phyloP scores from a whole-genome alignment of 2,113 vertebrate species.

The Mystacornis crossleyi region DNA sequence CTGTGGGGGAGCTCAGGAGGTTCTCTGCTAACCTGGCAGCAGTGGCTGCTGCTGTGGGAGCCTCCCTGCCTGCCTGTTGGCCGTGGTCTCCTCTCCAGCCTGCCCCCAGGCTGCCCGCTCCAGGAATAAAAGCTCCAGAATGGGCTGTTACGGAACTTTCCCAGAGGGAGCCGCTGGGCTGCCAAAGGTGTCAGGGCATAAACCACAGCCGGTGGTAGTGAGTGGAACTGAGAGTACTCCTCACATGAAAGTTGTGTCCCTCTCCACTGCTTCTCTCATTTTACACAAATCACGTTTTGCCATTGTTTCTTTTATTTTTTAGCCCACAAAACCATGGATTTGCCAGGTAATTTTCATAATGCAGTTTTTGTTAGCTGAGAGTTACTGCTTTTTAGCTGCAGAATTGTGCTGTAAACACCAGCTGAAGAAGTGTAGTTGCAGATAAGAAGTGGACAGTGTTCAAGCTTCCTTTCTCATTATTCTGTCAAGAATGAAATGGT shows the following conservation, averaged over 20 bases:
- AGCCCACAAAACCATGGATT: not conserved
- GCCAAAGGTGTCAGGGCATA: fast-evolving
- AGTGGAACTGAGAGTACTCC: fast-evolving
- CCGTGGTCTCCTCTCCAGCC: not conserved
- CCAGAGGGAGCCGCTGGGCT: fast-evolving
- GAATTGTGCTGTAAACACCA: not conserved
- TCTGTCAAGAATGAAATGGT: not conserved
- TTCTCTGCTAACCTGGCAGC: not conserved
- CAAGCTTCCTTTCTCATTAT: not conserved
- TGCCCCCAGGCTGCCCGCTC: fast-evolving
- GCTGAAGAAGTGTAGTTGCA: not conserved
- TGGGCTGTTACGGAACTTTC: fast-evolving
- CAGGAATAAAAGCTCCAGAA: not conserved
- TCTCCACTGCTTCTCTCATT: not conserved
- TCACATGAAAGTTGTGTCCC: fast-evolving
- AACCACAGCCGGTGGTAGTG: fast-evolving
- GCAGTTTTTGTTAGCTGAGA: not conserved
- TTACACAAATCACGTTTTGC: not conserved
- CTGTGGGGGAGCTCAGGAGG: not conserved
- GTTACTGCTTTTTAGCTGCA: not conserved
- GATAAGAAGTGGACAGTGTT: not conserved
- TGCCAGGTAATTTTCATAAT: not conserved
- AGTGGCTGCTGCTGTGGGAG: not conserved
- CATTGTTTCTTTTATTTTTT: fast-evolving
- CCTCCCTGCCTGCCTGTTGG: not conserved